These are phyloP conservation scores for Pollenia labialis DNA, from an alignment of 2,888 invertebrate species.

Conservation along the genomic window DNA sequence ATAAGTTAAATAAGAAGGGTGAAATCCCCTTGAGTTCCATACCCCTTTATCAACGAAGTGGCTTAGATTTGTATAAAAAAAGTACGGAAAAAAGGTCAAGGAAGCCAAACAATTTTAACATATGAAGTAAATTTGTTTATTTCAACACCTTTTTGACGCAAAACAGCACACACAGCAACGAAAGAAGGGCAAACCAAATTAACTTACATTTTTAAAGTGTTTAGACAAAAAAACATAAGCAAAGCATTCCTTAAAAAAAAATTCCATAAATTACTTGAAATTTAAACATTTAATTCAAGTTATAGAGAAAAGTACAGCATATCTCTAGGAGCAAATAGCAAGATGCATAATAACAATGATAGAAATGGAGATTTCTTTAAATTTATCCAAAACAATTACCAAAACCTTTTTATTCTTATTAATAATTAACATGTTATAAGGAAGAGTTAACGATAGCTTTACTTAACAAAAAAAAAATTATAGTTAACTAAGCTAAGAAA, in stretches of 20 bases:
- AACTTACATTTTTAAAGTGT: not conserved
- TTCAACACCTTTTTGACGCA: constrained; percentile 66
- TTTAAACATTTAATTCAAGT: too few relatives aligned
- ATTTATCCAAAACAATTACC: too few relatives aligned
- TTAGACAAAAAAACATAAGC: not conserved
- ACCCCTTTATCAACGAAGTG: not conserved
- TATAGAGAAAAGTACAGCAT: too few relatives aligned
- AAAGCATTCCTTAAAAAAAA: not conserved
- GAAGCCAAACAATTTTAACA: constrained; percentile 47
- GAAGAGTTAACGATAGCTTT: too few relatives aligned
- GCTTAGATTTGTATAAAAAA: not conserved
- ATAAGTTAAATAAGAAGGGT: constrained; percentile 51
- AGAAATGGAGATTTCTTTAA: too few relatives aligned
- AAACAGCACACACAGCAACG: not conserved
- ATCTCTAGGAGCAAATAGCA: too few relatives aligned
- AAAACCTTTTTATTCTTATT: too few relatives aligned
- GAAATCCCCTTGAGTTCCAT: not conserved
- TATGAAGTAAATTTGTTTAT: constrained; percentile 62
- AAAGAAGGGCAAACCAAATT: not conserved
- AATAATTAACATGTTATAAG: too few relatives aligned
- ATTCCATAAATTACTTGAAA: too few relatives aligned
- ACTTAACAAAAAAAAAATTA: too few relatives aligned
- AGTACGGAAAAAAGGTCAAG: constrained; percentile 58
- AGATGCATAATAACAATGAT: too few relatives aligned
- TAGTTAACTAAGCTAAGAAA: too few relatives aligned